phyloP scores from a whole-genome alignment of 2,888 invertebrate species.

The Catocala nupta region DNA sequence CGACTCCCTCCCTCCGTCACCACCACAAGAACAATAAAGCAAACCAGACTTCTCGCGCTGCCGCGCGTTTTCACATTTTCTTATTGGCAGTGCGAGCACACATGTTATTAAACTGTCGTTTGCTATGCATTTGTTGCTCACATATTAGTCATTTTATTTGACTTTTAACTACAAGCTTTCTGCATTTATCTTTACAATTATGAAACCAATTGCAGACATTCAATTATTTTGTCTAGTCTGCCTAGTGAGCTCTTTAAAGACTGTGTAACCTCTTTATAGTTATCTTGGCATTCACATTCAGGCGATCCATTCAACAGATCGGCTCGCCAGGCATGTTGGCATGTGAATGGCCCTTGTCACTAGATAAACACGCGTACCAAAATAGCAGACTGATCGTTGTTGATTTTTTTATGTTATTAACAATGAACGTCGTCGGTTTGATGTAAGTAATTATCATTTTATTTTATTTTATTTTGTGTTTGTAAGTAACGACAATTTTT shows the following conservation, averaged over 20 bases:
- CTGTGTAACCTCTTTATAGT: conserved; percentile 24
- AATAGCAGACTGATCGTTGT: conserved; percentile 36
- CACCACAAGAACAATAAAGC: not conserved
- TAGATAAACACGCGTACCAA: conserved; percentile 40
- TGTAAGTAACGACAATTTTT: conserved; percentile 16
- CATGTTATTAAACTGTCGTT: too few species aligned
- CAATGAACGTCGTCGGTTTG: conserved; percentile 28
- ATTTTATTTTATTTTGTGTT: conserved; percentile 22
- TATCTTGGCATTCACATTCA: conserved; percentile 33
- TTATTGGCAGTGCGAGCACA: too few species aligned
- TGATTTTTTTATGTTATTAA: conserved; percentile 30
- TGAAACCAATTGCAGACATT: too few species aligned
- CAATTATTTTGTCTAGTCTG: conserved; percentile 1
- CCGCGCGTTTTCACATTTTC: too few species aligned
- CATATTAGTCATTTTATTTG: too few species aligned
- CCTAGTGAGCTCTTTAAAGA: conserved; percentile 26
- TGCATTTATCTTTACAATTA: too few species aligned
- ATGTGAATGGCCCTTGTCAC: conserved; percentile 45
- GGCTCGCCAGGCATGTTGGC: conserved; percentile 25
- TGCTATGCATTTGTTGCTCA: too few species aligned
- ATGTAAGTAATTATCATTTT: conserved; percentile 39
- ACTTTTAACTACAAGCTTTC: too few species aligned
- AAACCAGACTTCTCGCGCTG: not conserved
- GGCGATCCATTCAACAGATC: conserved; percentile 34
- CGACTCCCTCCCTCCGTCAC: not conserved